These are phyloP conservation scores for Euglossa dilemma DNA, from an alignment of 1,140 invertebrate genomes.

Conservation along the genomic window DNA sequence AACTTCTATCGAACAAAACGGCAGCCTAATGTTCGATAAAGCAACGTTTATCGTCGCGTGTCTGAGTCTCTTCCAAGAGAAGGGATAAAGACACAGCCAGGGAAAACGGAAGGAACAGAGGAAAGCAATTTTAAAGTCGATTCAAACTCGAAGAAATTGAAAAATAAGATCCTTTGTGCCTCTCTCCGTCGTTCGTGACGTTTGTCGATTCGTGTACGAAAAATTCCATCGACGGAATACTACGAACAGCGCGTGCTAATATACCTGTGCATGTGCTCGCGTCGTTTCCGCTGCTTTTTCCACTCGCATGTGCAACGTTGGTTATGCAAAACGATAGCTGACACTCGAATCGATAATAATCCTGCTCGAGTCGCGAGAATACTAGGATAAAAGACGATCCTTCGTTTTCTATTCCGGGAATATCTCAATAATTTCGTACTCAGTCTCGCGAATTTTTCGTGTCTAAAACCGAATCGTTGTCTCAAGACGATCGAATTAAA, in stretches of 20 bases:
- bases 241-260: background rate
- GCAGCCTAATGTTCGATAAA: background rate
- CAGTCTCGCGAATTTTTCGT: too few relatives aligned
- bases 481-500: too few relatives aligned
- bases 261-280: background rate
- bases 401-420: too few relatives aligned
- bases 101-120: background rate
- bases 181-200: background rate
- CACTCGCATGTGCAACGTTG: background rate
- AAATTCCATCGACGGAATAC: background rate
- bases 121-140: constrained; percentile 37
- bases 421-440: too few relatives aligned
- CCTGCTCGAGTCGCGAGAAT: background rate
- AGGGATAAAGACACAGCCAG: background rate
- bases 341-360: constrained; percentile 23
- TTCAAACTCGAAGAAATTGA: constrained; percentile 33
- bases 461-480: too few relatives aligned
- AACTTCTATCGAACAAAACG: background rate
- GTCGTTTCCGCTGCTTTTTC: background rate
- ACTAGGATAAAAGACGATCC: background rate
- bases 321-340: constrained; percentile 1
- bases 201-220: background rate
- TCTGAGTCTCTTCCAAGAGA: background rate
- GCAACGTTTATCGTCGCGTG: too few relatives aligned
- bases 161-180: constrained; percentile 35